Conservation (phyloP, 2,113 vertebrate species). For the Verasper variegatus region DNA sequence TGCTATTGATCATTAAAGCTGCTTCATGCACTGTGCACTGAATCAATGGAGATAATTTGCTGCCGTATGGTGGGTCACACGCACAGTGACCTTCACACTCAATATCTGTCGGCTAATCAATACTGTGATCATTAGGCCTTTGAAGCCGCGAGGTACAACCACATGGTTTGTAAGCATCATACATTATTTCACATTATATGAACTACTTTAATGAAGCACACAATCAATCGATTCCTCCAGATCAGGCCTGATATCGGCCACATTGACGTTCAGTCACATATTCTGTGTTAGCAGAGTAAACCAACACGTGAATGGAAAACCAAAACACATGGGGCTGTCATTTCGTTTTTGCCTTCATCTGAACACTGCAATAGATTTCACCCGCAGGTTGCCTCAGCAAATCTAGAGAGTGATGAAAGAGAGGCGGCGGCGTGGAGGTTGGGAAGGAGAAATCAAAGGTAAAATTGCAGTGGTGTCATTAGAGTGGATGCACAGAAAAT, state of each 20-base stretch:
- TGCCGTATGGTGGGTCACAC: neutral
- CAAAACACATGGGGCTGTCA: constrained; percentile 20
- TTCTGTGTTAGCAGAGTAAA: too few species aligned
- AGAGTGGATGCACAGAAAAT: neutral
- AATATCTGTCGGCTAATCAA: neutral
- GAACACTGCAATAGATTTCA: constrained; percentile 57
- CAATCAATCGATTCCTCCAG: neutral
- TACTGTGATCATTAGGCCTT: constrained; percentile 27
- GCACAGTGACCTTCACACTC: constrained; percentile 4
- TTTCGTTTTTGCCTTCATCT: constrained; percentile 26
- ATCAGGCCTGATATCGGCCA: too few species aligned
- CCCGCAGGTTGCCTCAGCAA: constrained; percentile 52
- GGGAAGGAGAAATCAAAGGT: neutral
- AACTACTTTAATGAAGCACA: constrained; percentile 27
- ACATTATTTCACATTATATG: constrained; percentile 7
- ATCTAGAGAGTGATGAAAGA: neutral
- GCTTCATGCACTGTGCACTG: neutral
- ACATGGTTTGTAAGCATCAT: neutral
- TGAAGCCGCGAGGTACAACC: constrained; percentile 8
- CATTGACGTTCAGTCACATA: too few species aligned
- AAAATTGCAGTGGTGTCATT: too few species aligned
- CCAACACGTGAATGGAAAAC: neutral
- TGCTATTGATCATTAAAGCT: constrained; percentile 23
- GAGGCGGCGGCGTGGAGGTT: too few species aligned
- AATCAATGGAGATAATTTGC: constrained; percentile 42